A percentile compares a stretch with the other conserved stretches of the same genome.
These are phyloP conservation scores for Danio kyathit DNA, from an alignment of 2,797 vertebrate genomes.

Conservation along the genomic window DNA sequence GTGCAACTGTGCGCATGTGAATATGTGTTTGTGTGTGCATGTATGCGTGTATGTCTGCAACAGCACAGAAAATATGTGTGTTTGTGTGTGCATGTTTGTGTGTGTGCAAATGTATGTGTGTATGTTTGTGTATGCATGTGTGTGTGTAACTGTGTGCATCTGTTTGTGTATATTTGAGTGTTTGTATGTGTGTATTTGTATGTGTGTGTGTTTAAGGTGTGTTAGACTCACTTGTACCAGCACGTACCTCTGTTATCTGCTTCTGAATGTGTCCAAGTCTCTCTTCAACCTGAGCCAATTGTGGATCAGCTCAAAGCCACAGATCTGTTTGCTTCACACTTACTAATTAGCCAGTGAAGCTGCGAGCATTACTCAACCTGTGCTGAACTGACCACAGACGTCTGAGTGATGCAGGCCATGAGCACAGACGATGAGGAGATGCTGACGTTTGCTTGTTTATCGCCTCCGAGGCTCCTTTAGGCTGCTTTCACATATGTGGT, in stretches of 20 bases:
- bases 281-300: background rate
- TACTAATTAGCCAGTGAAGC: background rate
- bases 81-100: too few species aligned
- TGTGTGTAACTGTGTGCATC: too few species aligned
- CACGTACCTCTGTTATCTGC: background rate
- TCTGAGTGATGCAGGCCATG: background rate
- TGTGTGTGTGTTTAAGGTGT: constrained; percentile 8
- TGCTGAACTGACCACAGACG: background rate
- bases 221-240: constrained; percentile 21
- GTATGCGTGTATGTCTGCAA: too few species aligned
- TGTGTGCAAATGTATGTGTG: too few species aligned
- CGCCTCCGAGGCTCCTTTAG: background rate
- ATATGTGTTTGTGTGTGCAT: too few species aligned
- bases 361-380: background rate
- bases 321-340: background rate
- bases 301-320: background rate
- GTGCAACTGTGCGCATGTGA: too few species aligned
- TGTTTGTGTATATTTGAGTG: constrained; percentile 46
- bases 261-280: background rate
- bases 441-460: background rate
- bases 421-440: background rate
- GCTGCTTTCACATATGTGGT: too few species aligned
- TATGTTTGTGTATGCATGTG: too few species aligned
- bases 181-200: constrained; percentile 24
- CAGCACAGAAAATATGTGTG: too few species aligned